Base-by-base conservation (phyloP, 2,888 invertebrate genomes). In the Serripes groenlandicus region DNA sequence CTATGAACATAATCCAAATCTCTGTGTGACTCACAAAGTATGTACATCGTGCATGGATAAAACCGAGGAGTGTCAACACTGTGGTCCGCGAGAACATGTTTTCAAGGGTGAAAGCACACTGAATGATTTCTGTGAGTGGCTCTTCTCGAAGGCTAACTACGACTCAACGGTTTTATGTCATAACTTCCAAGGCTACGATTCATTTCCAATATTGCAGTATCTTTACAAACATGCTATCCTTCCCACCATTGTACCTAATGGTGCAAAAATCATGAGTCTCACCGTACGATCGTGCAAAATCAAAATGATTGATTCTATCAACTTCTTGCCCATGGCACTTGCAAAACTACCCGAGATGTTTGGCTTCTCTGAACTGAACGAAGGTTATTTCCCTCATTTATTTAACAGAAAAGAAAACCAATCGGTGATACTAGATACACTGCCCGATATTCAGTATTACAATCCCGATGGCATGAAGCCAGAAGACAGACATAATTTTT, bases 301-400 rank as follows among this genome's bases (percentile, higher is more conserved):
- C 60, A 79, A 74, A 34, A 78, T 78, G 73, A 78, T 78, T 23
- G 86, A 86, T 54, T 83, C 82, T n/a, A 68, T 79, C 4, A 85
- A 83, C 56, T 81, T 83, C 28, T 35, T 83, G 28, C 81, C 86
- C 18, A 84, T 82, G 80, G 73, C 82, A 26, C 60, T 87, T 18
- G 72, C 77, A n/a, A 73, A 84, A 35, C 32, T 87, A 21, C 84
- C 82, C 11, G 26, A 58, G 37, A 74, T 77, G 73, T 81, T 86
- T 80, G 79, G 80, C 4, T 66, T 80, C 3, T 37, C 52, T 3
- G 83, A 86, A 56, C n/a, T 86, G 23, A 68, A 66, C 28, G 84
- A 82, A 60, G 83, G 77, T 23, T 78, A 83, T 66, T 86, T 86
- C 64, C 83, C 86, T 26, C 69, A n/a, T n/a, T n/a, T n/a, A n/a